These are phyloP conservation scores for Volucella zonaria DNA, from an alignment of 2,888 invertebrate species.

Conservation along the genomic window DNA sequence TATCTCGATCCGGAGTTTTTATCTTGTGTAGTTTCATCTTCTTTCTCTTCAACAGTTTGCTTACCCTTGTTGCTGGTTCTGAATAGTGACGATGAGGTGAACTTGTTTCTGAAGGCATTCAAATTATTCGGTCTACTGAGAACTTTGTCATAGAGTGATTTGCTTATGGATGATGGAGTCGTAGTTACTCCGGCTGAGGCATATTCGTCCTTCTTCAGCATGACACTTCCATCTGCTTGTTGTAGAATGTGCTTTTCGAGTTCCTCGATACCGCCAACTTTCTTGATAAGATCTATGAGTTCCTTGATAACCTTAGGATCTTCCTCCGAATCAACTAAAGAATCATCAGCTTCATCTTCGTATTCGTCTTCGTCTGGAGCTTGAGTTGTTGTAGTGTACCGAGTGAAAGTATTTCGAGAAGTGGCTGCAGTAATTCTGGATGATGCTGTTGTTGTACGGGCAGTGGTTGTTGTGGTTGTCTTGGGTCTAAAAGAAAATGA, in stretches of 20 bases:
- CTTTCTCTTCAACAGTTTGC: slow-evolving; percentile 26
- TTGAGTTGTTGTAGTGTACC: slow-evolving; percentile 83
- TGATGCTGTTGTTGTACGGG: slow-evolving; percentile 82
- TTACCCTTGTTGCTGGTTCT: slow-evolving; percentile 71
- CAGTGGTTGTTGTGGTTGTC: slow-evolving; percentile 82
- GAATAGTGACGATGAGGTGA: slow-evolving; percentile 75
- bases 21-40: slow-evolving; percentile 62
- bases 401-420: slow-evolving; percentile 80
- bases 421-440: slow-evolving; percentile 82
- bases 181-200: slow-evolving; percentile 79
- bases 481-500: slow-evolving; percentile 80
- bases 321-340: slow-evolving; percentile 80
- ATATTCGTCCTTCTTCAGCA: slow-evolving; percentile 81
- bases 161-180: slow-evolving; percentile 88
- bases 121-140: slow-evolving; percentile 83
- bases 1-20: slow-evolving; percentile 82
- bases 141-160: slow-evolving; percentile 90
- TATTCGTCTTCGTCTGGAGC: slow-evolving; percentile 83
- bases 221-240: slow-evolving; percentile 84
- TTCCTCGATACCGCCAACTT: slow-evolving; percentile 94
- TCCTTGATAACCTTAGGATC: slow-evolving; percentile 89
- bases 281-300: slow-evolving; percentile 91
- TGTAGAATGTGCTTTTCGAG: slow-evolving; percentile 89
- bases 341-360: slow-evolving; percentile 83
- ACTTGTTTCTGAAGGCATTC: slow-evolving; percentile 80